Conservation (phyloP, 1,140 invertebrate species). For the Danaus melanippus region DNA sequence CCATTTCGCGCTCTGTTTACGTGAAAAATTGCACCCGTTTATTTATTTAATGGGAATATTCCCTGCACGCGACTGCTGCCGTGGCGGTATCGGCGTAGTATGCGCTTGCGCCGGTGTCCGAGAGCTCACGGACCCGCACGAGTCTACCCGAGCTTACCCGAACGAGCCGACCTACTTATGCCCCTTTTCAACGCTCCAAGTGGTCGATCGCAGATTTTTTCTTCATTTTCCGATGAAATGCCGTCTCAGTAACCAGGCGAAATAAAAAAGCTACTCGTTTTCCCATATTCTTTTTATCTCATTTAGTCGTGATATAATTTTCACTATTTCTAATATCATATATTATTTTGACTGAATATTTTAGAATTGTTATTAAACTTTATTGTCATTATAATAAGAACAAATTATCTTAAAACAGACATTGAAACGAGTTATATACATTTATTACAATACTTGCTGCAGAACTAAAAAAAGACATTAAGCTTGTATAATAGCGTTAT, state of each 20-base stretch:
- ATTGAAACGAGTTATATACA: no score
- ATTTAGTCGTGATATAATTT: slow-evolving; percentile 9
- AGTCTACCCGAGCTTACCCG: slow-evolving; percentile 38
- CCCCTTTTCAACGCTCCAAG: slow-evolving; percentile 50
- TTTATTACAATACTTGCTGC: no score
- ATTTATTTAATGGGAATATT: slow-evolving; percentile 23
- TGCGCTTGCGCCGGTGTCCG: slow-evolving; percentile 46
- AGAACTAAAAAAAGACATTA: no score
- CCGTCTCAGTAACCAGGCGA: slow-evolving; percentile 36
- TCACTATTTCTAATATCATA: slow-evolving; percentile 8
- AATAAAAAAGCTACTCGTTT: slow-evolving; percentile 41
- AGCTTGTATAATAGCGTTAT: no score
- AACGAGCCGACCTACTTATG: slow-evolving; percentile 59
- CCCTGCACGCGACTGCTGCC: slow-evolving; percentile 40
- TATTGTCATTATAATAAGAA: no score
- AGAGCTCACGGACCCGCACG: slow-evolving; percentile 42
- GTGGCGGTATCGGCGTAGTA: slow-evolving; percentile 46
- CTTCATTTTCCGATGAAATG: slow-evolving; percentile 66
- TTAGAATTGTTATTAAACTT: no score
- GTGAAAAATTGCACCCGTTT: slow-evolving; percentile 39
- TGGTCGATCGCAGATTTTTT: slow-evolving; percentile 55
- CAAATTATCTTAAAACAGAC: no score
- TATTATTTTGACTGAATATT: no score
- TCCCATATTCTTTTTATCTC: slow-evolving; percentile 29
- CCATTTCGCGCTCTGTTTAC: slow-evolving; percentile 38